A percentile compares a stretch with the other conserved stretches of the same genome.
Evolutionary conservation across 1,140 invertebrate species (phyloP).

Genomic region (Drosophila obscura): DNA sequence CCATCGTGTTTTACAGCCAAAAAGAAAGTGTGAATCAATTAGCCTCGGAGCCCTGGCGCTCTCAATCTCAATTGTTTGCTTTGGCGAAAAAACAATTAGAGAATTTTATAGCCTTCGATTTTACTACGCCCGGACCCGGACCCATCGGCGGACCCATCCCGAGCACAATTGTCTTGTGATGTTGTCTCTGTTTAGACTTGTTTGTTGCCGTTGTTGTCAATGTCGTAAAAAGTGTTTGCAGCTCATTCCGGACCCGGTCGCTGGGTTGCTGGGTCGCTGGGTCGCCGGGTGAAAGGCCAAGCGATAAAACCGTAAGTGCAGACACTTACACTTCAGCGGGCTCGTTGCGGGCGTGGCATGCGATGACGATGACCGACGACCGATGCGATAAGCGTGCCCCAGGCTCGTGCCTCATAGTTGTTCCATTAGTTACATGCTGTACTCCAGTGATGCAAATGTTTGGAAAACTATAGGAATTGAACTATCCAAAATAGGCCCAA

Average conservation of each 20-base stretch:
- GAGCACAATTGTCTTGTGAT: slow-evolving; percentile 26
- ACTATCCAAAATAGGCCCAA: too few species aligned
- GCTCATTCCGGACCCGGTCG: slow-evolving; percentile 35
- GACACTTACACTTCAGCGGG: slow-evolving; percentile 44
- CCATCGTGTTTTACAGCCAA: slow-evolving; percentile 78
- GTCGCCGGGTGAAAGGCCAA: slow-evolving; percentile 67
- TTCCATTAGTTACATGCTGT: too few species aligned
- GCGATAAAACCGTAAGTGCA: slow-evolving; percentile 65
- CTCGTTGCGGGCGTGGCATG: slow-evolving; percentile 2
- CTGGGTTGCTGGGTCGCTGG: slow-evolving; percentile 49
- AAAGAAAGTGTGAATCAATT: slow-evolving; percentile 83
- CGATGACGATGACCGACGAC: slow-evolving; percentile 13
- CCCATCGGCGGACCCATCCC: too few species aligned
- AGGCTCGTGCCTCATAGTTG: not conserved
- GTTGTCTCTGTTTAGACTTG: slow-evolving; percentile 32
- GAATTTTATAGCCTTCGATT: slow-evolving; percentile 73
- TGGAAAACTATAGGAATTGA: too few species aligned
- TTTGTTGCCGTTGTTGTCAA: slow-evolving; percentile 65
- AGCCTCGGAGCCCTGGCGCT: slow-evolving; percentile 37
- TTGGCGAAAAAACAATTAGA: slow-evolving; percentile 78
- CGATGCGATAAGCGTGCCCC: not conserved
- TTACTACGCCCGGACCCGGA: slow-evolving; percentile 44
- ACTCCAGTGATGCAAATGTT: too few species aligned
- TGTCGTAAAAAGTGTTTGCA: slow-evolving; percentile 73
- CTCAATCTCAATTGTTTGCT: slow-evolving; percentile 71